Base-by-base conservation (phyloP, 2,888 invertebrate genomes). In the Oligia latruncula region DNA sequence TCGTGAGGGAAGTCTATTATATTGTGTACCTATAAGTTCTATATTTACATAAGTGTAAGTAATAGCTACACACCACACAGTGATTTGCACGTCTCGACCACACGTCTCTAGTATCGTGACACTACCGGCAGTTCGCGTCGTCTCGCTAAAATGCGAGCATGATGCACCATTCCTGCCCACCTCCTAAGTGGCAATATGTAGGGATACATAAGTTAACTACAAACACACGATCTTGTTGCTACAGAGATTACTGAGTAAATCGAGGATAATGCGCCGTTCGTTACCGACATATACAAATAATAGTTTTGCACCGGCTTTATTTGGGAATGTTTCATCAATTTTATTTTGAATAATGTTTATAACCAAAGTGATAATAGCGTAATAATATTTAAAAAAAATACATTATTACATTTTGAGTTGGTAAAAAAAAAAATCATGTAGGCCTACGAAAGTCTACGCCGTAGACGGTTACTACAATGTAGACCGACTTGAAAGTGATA, bases 91-190 rank as follows among this genome's bases (percentile, higher is more conserved):
- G 65, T 40, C 46, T 60, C 67, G 35, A 71, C 35, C 71, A 74
- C 49, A 40, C 40, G 3, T 5, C 40, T 5, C 4, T 5, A 85
- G 71, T 60, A 62, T 79, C 93, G 92, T 94, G 94, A 86, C 83
- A 89, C 87, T 76, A 81, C 91, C 90, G 83, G 85, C 89, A 86
- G 79, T 92, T 93, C 87, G 88, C 90, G 80, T 84, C 78, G 76
- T 73, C 82, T 74, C 85, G 91, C 91, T 93, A 84, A 84, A 91
- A 92, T 89, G 83, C 65, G 66, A 71, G 71, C 73, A 71, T 78
- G 79, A 76, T 74, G 80, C 75, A 80, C 75, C 52, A 72, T 60
- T 73, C 71, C 68, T 70, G 62, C 77, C 17, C n/a, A 74, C 11
- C 73, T 60, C 46, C 58, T 76, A 20, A 58, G 40, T 64, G 29